Evolutionary conservation across 2,888 invertebrate genomes (phyloP).

Genomic region (Erebia aethiops): DNA sequence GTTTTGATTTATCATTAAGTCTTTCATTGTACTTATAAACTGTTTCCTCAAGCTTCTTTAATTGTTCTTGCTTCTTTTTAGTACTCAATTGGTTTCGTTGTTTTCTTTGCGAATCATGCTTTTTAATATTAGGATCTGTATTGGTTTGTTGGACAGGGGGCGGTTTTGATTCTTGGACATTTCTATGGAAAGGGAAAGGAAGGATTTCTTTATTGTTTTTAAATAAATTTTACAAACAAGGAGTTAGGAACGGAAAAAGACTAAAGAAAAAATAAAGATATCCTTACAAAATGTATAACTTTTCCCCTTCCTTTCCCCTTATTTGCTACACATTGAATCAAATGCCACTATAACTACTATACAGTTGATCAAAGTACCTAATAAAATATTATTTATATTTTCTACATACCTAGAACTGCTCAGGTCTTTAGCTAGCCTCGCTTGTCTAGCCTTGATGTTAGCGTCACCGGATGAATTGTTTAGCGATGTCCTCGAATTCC

Average conservation of each 20-base stretch:
- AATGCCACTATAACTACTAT: slow-evolving; percentile 22
- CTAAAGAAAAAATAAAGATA: slow-evolving; percentile 38
- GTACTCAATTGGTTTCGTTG: slow-evolving; percentile 53
- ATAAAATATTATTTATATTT: background rate
- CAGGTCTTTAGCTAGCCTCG: slow-evolving; percentile 72
- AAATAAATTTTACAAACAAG: slow-evolving; percentile 68
- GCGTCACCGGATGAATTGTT: slow-evolving; percentile 69
- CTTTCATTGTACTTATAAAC: slow-evolving; percentile 65
- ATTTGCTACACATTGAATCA: slow-evolving; percentile 58
- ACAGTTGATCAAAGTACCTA: background rate
- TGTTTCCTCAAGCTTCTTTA: slow-evolving; percentile 71
- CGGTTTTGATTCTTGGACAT: slow-evolving; percentile 56
- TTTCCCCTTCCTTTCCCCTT: slow-evolving; percentile 79
- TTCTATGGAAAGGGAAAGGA: slow-evolving; percentile 78
- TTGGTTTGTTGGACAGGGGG: slow-evolving; percentile 58
- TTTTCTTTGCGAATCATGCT: slow-evolving; percentile 50
- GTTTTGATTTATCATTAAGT: slow-evolving; percentile 47
- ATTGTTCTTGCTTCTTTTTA: slow-evolving; percentile 62
- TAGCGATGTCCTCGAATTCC: slow-evolving; percentile 60
- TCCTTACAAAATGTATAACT: slow-evolving; percentile 36
- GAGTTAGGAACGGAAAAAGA: slow-evolving; percentile 68
- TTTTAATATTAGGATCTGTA: slow-evolving; percentile 59
- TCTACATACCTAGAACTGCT: slow-evolving; percentile 68
- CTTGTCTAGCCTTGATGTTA: slow-evolving; percentile 74
- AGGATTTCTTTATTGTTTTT: slow-evolving; percentile 52